phyloP scores from a whole-genome alignment of 1,140 invertebrate genomes.

The Anthonomus grandis region DNA sequence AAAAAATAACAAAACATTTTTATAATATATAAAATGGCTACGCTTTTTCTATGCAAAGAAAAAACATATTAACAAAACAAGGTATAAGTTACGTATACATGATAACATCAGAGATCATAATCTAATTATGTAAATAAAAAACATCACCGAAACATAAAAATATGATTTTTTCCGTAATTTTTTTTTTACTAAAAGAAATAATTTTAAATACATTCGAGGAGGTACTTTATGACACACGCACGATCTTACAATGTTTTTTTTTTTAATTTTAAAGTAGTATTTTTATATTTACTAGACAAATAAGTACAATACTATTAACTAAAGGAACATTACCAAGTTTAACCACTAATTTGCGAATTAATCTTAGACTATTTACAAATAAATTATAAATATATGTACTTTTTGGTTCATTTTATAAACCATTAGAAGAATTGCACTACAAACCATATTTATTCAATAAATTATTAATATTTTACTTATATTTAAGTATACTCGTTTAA shows the following conservation, averaged over 20 bases:
- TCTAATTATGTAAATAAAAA: background rate
- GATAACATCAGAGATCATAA: slow-evolving; percentile 6
- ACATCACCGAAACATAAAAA: background rate
- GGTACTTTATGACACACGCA: slow-evolving; percentile 3
- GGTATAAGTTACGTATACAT: slow-evolving; percentile 10
- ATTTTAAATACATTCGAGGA: background rate
- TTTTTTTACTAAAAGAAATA: background rate
- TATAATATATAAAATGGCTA: background rate
- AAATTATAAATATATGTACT: too few species aligned
- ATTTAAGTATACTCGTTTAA: too few species aligned
- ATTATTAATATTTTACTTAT: too few species aligned
- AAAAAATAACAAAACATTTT: slow-evolving; percentile 10
- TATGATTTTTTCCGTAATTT: too few species aligned
- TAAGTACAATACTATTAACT: background rate
- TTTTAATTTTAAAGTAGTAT: background rate
- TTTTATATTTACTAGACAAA: too few species aligned
- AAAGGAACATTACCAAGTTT: slow-evolving; percentile 1
- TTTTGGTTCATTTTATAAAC: too few species aligned
- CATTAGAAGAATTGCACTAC: too few species aligned
- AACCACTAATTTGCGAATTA: background rate
- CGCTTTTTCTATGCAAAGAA: background rate
- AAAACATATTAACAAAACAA: slow-evolving; percentile 12
- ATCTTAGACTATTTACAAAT: too few species aligned
- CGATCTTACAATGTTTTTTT: background rate
- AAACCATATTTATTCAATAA: too few species aligned